Evolutionary conservation across 2,888 invertebrate genomes (phyloP).

Genomic region (Sepioteuthis lessoniana): DNA sequence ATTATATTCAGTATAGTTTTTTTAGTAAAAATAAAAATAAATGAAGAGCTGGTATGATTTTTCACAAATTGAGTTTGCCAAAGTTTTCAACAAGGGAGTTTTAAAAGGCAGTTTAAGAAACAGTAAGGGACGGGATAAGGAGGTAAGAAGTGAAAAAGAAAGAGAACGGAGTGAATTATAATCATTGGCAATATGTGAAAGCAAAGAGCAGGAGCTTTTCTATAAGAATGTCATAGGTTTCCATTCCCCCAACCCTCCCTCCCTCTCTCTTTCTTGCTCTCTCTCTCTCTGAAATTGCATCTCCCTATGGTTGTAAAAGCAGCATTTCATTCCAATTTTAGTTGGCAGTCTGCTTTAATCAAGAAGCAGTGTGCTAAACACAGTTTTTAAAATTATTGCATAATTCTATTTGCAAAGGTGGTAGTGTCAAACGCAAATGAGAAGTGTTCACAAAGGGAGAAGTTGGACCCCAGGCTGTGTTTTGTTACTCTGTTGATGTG

Average conservation of each 20-base stretch:
- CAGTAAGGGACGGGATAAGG: neutral
- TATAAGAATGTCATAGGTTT: conserved; percentile 11
- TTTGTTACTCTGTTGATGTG: conserved; percentile 33
- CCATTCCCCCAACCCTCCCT: neutral
- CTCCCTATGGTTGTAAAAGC: neutral
- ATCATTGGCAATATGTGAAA: neutral
- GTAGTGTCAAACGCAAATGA: conserved; percentile 8
- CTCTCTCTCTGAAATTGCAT: neutral
- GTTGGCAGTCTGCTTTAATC: conserved; percentile 2
- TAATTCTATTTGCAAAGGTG: conserved; percentile 33
- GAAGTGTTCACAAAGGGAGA: conserved; percentile 1
- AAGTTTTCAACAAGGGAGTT: conserved; percentile 33
- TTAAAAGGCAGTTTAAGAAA: conserved; percentile 3
- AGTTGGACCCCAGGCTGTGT: neutral
- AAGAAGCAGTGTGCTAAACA: neutral
- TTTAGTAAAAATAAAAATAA: neutral
- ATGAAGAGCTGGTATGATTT: conserved; percentile 33
- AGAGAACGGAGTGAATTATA: neutral
- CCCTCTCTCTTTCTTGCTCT: neutral
- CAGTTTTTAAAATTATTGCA: conserved; percentile 33
- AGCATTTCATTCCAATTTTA: neutral
- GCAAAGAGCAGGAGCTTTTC: neutral
- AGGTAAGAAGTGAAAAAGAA: too few relatives aligned
- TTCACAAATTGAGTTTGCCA: conserved; percentile 33
- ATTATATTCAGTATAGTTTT: neutral